A percentile compares a stretch with the other conserved stretches of the same genome.
These are phyloP conservation scores for Cardinalis cardinalis DNA, from an alignment of 2,113 vertebrate genomes.

Conservation along the genomic window DNA sequence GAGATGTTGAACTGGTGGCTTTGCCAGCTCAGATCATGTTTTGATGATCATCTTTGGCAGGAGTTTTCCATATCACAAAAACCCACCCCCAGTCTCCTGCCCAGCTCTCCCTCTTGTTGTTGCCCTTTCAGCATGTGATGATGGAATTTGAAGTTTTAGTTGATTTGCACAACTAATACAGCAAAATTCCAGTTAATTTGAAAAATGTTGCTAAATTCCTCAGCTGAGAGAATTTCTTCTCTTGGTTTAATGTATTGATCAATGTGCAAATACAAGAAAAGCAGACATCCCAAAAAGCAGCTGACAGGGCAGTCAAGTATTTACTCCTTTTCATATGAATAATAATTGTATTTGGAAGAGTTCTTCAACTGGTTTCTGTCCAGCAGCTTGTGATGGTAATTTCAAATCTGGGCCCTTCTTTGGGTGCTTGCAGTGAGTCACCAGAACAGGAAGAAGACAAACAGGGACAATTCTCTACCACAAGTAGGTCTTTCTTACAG, in stretches of 20 bases:
- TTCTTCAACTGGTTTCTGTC: neutral
- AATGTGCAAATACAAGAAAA: neutral
- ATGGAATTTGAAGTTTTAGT: neutral
- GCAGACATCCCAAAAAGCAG: neutral
- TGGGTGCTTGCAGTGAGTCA: neutral
- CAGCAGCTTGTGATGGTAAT: neutral
- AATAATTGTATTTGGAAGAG: neutral
- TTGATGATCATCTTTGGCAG: neutral
- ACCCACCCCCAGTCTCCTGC: neutral
- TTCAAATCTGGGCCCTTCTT: neutral
- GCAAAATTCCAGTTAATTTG: neutral
- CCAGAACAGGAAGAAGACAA: neutral
- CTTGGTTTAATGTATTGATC: neutral
- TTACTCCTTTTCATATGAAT: neutral
- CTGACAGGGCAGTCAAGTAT: accelerated
- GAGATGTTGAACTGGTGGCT: neutral
- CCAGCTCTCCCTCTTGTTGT: accelerated
- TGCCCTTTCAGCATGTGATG: neutral
- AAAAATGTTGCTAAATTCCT: neutral
- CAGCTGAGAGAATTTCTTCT: neutral
- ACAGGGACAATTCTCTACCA: neutral
- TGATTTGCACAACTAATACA: neutral
- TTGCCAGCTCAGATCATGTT: neutral
- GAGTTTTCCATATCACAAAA: neutral
- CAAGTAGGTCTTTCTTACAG: neutral